Base-by-base conservation (phyloP, 2,797 vertebrate species). In the Yasuhikotakia modesta region DNA sequence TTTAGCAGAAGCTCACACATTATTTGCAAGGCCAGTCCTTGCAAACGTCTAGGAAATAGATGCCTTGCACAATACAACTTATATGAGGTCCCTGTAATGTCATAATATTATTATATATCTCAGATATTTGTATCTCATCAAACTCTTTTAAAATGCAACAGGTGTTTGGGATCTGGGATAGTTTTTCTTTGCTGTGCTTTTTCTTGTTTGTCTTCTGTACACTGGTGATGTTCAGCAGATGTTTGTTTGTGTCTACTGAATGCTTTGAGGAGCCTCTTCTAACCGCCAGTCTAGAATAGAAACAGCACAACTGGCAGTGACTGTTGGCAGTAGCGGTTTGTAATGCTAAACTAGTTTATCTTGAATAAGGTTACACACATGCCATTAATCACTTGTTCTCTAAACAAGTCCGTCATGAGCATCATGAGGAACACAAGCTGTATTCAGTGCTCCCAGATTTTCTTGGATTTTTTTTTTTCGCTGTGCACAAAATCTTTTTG, bases 151-250 rank as follows among this genome's bases (percentile, higher is more conserved):
- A 35, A 35, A 35, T 4, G 19, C 65, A 76, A 48, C 65, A 77
- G 27, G 74, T 61, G 66, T 60, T 39, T 48, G 24, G 8, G 10
- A 43, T 61, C 22, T 67, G 35, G 21, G 22, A 46, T 67, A 22
- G 27, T 75, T 66, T 5, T 60, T 30, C 52, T 73, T 0, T 22
- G 30, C 17, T 43, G 24, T 66, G 61, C 32, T 19, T 52, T 69
- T 50, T 77, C 57, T 13, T 27, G 16, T 57, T 11, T 60, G 65
- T 52, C 75, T 46, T 69, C 0, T 22, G 45, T 70, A 52, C 21
- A 45, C 45, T 52, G 57, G 60, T 77, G 66, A 77, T 77, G 65
- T 61, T 60, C 12, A 13, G 43, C 65, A 61, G 55, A 69, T 69
- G 75, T 53, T 52, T 63, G 55, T 52, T 70, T 61, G 63, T 61